Evolutionary conservation across 2,888 invertebrate species (phyloP), one percentile per base, ranked within the genome.

Genomic region (Acheta domesticus): DNA sequence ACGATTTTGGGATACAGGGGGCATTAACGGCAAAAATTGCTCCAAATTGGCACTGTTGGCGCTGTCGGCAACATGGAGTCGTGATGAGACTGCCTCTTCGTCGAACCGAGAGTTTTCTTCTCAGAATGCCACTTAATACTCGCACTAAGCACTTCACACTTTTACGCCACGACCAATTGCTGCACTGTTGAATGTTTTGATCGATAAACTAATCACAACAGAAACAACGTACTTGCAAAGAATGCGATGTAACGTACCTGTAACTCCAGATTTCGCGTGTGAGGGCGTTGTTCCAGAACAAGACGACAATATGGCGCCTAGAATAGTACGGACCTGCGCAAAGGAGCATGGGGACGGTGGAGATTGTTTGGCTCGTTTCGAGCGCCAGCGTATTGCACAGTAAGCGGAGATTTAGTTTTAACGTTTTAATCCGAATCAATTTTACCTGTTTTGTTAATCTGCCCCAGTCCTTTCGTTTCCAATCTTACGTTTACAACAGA

Each of bases 41-140:
- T 87, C 87, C 88, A 89, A 90, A 90, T 91, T 89, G 90, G 90
- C 91, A 91, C 90, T 87, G 90, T 89, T 89, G 90, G 91, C 91
- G 91, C 91, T 91, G 91, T 89, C 90, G 90, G 90, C 90, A 90
- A 89, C 88, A 89, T 89, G 89, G 88, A 87, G 87, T 86, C 85
- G 85, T 49, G 36, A 62, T 62, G 62, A 62, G 62, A 62, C 14
- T 19, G 62, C 62, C 62, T 62, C 62, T 62, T 62, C 16, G n/a
- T 19, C 62, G 14, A 19, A 62, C 62, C n/a, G 14, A 14, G 62
- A 8, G 8, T 62, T 19, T 62, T 62, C 62, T 62, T 62, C 74
- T 49, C 75, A n/a, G 11, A 14, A 23, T 76, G 76, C 76, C 12
- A 23, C 20, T 23, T 20, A 23, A 76, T 23, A n/a, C 36, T 19